Evolutionary conservation across 2,797 vertebrate genomes (phyloP).

Genomic region (Rhyacichthys aspro): DNA sequence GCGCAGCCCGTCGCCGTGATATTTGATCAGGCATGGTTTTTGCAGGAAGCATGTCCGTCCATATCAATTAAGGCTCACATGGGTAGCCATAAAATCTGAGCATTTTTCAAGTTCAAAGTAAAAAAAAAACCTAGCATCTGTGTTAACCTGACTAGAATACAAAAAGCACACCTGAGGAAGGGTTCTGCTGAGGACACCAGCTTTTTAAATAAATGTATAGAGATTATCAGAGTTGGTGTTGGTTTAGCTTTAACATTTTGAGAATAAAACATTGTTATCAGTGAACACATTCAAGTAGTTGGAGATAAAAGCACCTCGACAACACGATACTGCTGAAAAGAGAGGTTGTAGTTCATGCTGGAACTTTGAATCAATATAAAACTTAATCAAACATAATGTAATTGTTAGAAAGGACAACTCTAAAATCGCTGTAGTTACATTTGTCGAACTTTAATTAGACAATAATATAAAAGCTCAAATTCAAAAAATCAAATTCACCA

Average conservation of each 20-base stretch:
- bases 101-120: not conserved
- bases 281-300: no score
- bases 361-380: no score
- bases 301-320: no score
- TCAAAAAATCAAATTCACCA: no score
- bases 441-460: no score
- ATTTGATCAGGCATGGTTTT: slow-evolving; percentile 5
- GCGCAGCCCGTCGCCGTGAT: not conserved
- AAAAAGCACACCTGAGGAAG: not conserved
- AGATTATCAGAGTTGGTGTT: not conserved
- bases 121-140: no score
- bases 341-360: no score
- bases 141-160: not conserved
- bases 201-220: not conserved
- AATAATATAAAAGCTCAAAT: no score
- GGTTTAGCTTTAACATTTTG: no score
- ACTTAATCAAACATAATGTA: not conserved
- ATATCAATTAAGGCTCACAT: slow-evolving; percentile 2
- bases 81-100: not conserved
- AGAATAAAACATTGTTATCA: no score
- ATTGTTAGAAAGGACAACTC: not conserved
- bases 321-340: no score
- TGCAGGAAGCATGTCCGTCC: not conserved
- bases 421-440: no score
- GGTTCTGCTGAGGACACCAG: not conserved